These are phyloP conservation scores for Sebastes goodei DNA, from an alignment of 2,797 vertebrate species.

Conservation along the genomic window DNA sequence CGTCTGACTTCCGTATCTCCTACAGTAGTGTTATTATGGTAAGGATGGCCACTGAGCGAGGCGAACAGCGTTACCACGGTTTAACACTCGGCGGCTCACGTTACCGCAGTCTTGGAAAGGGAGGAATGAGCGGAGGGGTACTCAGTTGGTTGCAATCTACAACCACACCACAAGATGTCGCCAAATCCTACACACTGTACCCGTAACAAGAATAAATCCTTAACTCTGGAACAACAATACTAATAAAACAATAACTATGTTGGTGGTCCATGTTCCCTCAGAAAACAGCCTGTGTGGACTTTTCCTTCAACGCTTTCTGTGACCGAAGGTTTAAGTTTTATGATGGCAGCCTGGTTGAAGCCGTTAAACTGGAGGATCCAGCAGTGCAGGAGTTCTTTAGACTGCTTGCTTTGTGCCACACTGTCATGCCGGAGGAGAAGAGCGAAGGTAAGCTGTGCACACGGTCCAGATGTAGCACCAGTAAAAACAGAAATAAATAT, in stretches of 20 bases:
- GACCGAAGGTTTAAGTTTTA: slow-evolving; percentile 81
- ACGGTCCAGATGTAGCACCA: neutral
- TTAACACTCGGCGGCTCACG: no score
- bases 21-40: no score
- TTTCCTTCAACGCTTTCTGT: slow-evolving; percentile 87
- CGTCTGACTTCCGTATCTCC: accelerated
- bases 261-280: slow-evolving; percentile 43
- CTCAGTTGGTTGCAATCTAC: no score
- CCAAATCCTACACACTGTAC: no score
- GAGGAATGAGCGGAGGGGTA: accelerated
- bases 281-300: slow-evolving; percentile 84
- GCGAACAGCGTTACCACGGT: no score
- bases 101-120: no score
- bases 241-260: neutral
- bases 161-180: no score
- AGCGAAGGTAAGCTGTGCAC: slow-evolving; percentile 78
- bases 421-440: slow-evolving; percentile 94
- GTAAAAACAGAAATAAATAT: neutral
- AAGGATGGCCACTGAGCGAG: no score
- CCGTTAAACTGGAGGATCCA: slow-evolving; percentile 83
- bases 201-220: accelerated
- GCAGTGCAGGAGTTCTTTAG: slow-evolving; percentile 91
- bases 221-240: neutral
- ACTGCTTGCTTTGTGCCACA: slow-evolving; percentile 92
- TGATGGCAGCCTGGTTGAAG: slow-evolving; percentile 87